These are phyloP conservation scores for Amblyteles armatorius DNA, from an alignment of 2,888 invertebrate genomes.

Conservation along the genomic window DNA sequence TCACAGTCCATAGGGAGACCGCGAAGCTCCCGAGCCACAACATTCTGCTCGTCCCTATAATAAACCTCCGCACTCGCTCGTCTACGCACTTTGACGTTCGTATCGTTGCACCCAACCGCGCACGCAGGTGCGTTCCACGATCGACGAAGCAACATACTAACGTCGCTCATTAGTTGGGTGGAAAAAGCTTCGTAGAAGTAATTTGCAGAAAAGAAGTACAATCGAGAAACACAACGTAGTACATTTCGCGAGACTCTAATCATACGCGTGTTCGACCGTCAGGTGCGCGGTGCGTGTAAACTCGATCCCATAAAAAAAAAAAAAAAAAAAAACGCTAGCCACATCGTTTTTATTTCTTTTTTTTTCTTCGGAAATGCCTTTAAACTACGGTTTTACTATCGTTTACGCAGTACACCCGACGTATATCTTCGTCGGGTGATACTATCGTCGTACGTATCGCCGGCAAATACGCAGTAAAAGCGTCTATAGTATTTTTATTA, in stretches of 20 bases:
- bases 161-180: conserved; percentile 21
- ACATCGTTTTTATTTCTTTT: conserved; percentile 4
- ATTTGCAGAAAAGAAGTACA: conserved; percentile 40
- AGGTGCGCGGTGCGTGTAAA: conserved; percentile 49
- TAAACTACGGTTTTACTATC: conserved; percentile 48
- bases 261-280: conserved; percentile 14
- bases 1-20: too few species aligned
- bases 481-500: conserved; percentile 39
- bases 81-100: conserved; percentile 7
- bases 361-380: conserved; percentile 27
- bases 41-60: neutral
- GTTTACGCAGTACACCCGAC: conserved; percentile 18
- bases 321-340: neutral
- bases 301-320: conserved; percentile 31
- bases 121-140: conserved; percentile 48
- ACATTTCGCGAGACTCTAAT: conserved; percentile 4
- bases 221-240: neutral
- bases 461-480: neutral
- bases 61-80: neutral
- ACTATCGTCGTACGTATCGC: conserved; percentile 43
- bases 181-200: conserved; percentile 58
- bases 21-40: too few species aligned
- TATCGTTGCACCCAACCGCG: neutral
- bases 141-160: conserved; percentile 30
- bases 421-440: conserved; percentile 31